A percentile compares a stretch with the other conserved stretches of the same genome.
phyloP scores from a whole-genome alignment of 64 coral and sea anemone genomes.

The Pachyseris speciosa region DNA sequence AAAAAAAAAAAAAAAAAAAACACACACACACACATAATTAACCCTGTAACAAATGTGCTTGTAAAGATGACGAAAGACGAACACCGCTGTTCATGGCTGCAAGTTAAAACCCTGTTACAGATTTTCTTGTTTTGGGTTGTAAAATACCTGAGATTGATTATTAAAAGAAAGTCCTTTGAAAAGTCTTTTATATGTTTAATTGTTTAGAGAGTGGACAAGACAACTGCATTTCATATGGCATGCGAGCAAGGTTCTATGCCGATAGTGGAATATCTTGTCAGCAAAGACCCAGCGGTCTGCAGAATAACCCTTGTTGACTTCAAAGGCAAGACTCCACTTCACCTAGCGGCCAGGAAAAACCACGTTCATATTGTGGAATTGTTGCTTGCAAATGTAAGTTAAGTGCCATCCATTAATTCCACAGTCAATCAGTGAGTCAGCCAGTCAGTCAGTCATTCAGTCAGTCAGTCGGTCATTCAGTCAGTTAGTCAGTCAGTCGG shows the following conservation, averaged over 20 bases:
- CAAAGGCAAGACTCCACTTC: conserved; percentile 35
- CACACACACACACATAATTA: too few relatives aligned
- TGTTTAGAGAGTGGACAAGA: conserved; percentile 40
- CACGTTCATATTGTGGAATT: conserved; percentile 13
- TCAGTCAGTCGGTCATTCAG: too few relatives aligned
- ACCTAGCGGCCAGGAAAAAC: conserved; percentile 39
- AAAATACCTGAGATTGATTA: too few relatives aligned
- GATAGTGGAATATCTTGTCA: conserved; percentile 32
- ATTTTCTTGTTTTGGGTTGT: too few relatives aligned
- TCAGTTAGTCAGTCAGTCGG: too few relatives aligned
- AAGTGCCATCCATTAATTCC: too few relatives aligned
- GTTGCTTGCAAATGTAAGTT: conserved; percentile 49
- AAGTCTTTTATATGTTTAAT: neutral
- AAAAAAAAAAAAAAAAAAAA: too few relatives aligned
- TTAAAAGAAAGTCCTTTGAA: neutral
- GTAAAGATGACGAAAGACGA: conserved; percentile 43
- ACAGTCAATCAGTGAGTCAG: too few relatives aligned
- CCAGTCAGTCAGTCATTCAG: too few relatives aligned
- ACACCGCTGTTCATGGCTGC: conserved; percentile 74
- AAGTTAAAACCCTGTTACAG: conserved; percentile 34
- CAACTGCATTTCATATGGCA: conserved; percentile 55
- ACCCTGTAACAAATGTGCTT: too few relatives aligned
- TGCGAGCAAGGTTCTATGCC: conserved; percentile 42
- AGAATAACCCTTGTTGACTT: conserved; percentile 48
- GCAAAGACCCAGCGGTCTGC: conserved; percentile 15